These are phyloP conservation scores for Orius laevigatus DNA, from an alignment of 1,140 invertebrate genomes.

Conservation along the genomic window DNA sequence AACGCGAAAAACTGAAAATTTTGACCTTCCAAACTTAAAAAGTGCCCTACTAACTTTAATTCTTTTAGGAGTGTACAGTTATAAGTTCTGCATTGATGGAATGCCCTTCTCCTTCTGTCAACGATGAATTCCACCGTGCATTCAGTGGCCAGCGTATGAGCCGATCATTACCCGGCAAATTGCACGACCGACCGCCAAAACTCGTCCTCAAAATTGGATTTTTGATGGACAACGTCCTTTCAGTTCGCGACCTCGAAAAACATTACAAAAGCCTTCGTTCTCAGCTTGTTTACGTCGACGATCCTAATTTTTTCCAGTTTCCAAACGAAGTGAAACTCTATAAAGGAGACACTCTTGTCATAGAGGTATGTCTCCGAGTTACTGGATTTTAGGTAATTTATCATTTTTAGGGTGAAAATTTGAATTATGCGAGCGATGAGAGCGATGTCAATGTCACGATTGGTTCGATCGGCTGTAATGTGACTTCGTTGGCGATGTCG, in stretches of 20 bases:
- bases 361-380: slow-evolving; percentile 41
- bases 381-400: not conserved
- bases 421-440: slow-evolving; percentile 82
- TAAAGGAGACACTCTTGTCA: slow-evolving; percentile 87
- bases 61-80: slow-evolving; percentile 51
- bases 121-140: slow-evolving; percentile 30
- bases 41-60: too few relatives aligned
- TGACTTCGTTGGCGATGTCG: slow-evolving; percentile 74
- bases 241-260: slow-evolving; percentile 73
- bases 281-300: slow-evolving; percentile 69
- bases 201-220: slow-evolving; percentile 55
- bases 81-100: slow-evolving; percentile 83
- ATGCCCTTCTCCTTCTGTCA: slow-evolving; percentile 79
- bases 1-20: too few relatives aligned
- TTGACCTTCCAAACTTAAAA: too few relatives aligned
- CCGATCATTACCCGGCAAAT: slow-evolving; percentile 16
- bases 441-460: slow-evolving; percentile 87
- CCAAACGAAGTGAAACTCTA: slow-evolving; percentile 71
- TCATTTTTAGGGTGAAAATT: slow-evolving; percentile 51
- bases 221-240: slow-evolving; percentile 87
- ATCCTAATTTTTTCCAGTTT: slow-evolving; percentile 83
- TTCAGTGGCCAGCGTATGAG: not conserved
- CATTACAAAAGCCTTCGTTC: slow-evolving; percentile 63
- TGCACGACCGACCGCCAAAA: slow-evolving; percentile 16
- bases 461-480: slow-evolving; percentile 72